Evolutionary conservation across 2,797 vertebrate species (phyloP), one percentile per base, ranked within the genome.

Genomic region (Antennarius maculatus): DNA sequence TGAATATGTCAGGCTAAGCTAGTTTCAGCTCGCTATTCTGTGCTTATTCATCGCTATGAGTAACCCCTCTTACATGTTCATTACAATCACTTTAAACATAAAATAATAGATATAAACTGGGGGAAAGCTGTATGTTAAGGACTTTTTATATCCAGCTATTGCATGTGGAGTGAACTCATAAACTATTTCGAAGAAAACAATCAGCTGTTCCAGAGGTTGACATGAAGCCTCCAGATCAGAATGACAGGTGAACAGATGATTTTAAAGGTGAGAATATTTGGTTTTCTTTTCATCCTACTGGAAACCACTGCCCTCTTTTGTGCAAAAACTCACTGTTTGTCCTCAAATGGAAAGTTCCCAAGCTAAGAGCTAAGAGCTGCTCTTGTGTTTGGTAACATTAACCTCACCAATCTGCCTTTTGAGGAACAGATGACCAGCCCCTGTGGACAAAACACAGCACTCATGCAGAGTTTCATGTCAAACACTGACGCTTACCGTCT

Each of bases 401-500:
- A 61, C 76, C 76, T 14, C 80, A 57, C 46, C 65, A 28, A 66
- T 71, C 74, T 45, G 63, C 43, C 61, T 50, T 72, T 58, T 13
- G 46, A 77, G 81, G 61, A 71, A 63, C 78, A 86, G 82, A 83
- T 82, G 83, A 79, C 79, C 46, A 16, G 45, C 57, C 77, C 59
- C 69, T 28, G 57, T 49, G 76, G 84, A 80, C 72, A 57, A 73
- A 86, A 82, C 81, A 49, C 37, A 65, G 46, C 72, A 72, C 66
- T 69, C 1, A 1, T 66, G 54, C 55, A 47, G 46, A 54, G 68
- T 66, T 76, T 85, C 61, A 68, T 65, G 76, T 74, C 69, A 63
- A 68, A 77, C 52, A 16, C 15, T 59, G 71, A 79, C 16, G 71
- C 53, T 45, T 42, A 23, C 66, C 57, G 31, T 65, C 82, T 72